phyloP scores from a whole-genome alignment of 2,797 vertebrate species.

The Monodelphis domestica region DNA sequence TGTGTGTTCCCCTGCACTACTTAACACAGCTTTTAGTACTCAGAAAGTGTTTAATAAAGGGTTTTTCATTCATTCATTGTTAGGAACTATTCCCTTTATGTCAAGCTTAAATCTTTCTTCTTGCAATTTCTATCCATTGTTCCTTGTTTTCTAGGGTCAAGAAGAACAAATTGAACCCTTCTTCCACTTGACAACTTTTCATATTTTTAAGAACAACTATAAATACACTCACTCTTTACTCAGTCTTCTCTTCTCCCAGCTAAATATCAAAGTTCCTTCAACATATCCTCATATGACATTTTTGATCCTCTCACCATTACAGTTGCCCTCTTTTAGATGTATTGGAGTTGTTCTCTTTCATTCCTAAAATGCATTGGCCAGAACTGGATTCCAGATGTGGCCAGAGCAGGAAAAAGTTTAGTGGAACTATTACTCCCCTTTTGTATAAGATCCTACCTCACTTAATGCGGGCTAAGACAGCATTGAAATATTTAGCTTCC shows the following conservation, averaged over 20 bases:
- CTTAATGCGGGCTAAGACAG: background rate
- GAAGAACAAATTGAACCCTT: background rate
- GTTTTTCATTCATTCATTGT: too few relatives aligned
- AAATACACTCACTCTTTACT: background rate
- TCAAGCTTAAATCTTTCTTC: too few relatives aligned
- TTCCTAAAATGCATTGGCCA: background rate
- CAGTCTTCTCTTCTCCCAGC: background rate
- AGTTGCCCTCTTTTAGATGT: background rate
- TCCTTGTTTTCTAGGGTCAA: background rate
- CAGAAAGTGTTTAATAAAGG: too few relatives aligned
- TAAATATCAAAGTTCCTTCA: background rate
- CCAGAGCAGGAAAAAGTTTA: background rate
- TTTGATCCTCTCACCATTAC: background rate
- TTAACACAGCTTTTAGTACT: too few relatives aligned
- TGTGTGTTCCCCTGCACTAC: too few relatives aligned
- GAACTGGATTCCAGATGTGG: background rate
- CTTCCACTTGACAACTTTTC: background rate
- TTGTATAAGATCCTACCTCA: background rate
- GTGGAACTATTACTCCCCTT: background rate
- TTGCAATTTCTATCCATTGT: background rate
- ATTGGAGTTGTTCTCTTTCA: background rate
- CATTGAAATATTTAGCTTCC: background rate
- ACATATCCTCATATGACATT: background rate
- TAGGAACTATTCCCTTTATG: too few relatives aligned
- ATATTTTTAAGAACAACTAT: background rate